Evolutionary conservation across 2,888 invertebrate species (phyloP), one percentile per base, ranked within the genome.

Genomic region (Athetis lepigone): DNA sequence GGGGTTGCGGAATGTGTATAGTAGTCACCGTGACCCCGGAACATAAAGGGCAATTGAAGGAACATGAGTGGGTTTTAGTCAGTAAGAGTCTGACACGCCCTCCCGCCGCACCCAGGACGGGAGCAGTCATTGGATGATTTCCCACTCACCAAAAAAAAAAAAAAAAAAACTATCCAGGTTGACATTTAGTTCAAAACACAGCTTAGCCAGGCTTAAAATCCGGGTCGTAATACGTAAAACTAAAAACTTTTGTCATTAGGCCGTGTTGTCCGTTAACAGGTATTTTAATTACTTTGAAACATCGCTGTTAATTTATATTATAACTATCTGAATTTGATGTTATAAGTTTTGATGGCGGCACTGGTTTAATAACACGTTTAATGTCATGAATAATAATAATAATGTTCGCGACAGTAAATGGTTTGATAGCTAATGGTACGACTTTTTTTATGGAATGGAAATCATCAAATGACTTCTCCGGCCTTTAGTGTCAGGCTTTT

Each of bases 271-370:
- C 50, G 57, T 77, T 66, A 72, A 55, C 72, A 77, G 77, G 72
- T 72, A 77, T 77, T 64, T 65, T 65, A 77, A 77, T 72, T 55
- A 77, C 73, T 72, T 72, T 77, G 58, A 40, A 77, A 65, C 72
- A 54, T 65, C 18, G 51, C 67, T 45, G 50, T 57, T 76, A 70
- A 71, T 76, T 56, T 76, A 71, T 57, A 39, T 51, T 61, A 55
- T 42, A 54, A 55, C 77, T 76, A 71, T 70, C 36, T 60, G 61
- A 47, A 70, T 75, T 40, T 70, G 43, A 70, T 61, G 63, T 2
- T 23, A 36, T 43, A 60, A 69, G 47, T 70, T 70, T 75, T 62
- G 76, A 75, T 70, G 39, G 37, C 27, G 33, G 46, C 21, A 23
- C 18, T 0, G 21, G 39, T 27, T 46, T 52, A 54, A 46, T 27